Percentiles rank a stretch among this genome's conserved stretches.
Evolutionary conservation across 1,140 invertebrate species (phyloP).

Genomic region (Zaprionus inermis): DNA sequence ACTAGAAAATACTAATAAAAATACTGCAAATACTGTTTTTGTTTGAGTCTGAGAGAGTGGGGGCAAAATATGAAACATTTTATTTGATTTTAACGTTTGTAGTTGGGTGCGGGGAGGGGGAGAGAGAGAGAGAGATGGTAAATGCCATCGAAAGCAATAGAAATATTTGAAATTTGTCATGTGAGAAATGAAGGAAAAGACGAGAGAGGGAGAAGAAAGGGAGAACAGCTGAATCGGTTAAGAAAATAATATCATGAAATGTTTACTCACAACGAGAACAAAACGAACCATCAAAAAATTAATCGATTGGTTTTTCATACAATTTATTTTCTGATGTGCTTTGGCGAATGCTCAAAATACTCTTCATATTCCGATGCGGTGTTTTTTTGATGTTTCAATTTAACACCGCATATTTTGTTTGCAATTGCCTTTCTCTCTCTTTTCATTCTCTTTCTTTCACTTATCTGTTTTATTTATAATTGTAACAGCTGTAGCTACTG

Average conservation of each 20-base stretch:
- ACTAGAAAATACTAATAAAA: conserved; percentile 37
- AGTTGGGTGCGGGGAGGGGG: neutral
- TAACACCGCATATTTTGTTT: too few species aligned
- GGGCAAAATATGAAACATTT: conserved; percentile 7
- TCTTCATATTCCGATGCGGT: too few species aligned
- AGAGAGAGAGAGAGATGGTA: neutral
- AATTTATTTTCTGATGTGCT: too few species aligned
- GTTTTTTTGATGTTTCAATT: too few species aligned
- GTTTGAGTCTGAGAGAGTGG: neutral
- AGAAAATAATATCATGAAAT: too few species aligned
- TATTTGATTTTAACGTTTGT: neutral
- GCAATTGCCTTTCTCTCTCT: neutral
- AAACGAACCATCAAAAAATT: too few species aligned
- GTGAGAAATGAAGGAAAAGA: neutral
- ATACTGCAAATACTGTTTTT: conserved; percentile 7
- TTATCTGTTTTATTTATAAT: neutral
- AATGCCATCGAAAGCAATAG: neutral
- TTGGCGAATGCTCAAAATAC: too few species aligned
- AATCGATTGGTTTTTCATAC: too few species aligned
- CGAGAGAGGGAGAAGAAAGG: neutral
- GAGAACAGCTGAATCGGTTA: neutral
- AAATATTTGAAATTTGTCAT: conserved; percentile 1
- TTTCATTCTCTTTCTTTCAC: neutral
- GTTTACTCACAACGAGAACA: too few species aligned
- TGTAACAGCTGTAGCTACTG: neutral